Conservation (phyloP, 2,888 invertebrate genomes). For the Epicampocera succincta region DNA sequence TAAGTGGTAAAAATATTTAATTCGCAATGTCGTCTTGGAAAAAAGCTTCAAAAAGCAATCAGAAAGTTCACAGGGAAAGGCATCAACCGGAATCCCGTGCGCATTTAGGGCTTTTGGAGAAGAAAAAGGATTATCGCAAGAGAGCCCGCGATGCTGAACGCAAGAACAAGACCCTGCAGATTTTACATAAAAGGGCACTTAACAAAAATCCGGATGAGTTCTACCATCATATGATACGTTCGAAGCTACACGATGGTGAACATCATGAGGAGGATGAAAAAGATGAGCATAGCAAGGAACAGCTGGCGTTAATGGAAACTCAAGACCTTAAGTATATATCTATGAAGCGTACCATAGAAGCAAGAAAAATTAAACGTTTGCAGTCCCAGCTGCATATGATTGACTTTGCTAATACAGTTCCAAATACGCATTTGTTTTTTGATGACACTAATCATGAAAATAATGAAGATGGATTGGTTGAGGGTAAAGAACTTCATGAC, state of each 20-base stretch:
- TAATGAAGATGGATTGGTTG: constrained; percentile 77
- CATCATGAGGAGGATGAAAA: constrained; percentile 88
- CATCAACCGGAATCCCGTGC: constrained; percentile 90
- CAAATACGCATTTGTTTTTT: constrained; percentile 91
- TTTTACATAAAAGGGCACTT: constrained; percentile 90
- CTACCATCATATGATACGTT: constrained; percentile 98
- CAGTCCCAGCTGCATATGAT: constrained; percentile 92
- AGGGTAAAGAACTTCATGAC: constrained; percentile 79
- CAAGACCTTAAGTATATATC: constrained; percentile 95
- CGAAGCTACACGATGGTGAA: constrained; percentile 85
- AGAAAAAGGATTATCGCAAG: constrained; percentile 92
- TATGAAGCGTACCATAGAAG: constrained; percentile 92
- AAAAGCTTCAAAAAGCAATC: constrained; percentile 92
- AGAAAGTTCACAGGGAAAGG: constrained; percentile 91
- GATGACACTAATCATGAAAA: constrained; percentile 84
- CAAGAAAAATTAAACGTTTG: constrained; percentile 85
- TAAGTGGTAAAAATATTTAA: no score
- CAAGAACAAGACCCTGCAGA: constrained; percentile 91
- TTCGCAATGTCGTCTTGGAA: constrained; percentile 92
- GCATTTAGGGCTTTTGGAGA: constrained; percentile 91
- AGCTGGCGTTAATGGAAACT: constrained; percentile 93
- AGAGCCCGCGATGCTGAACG: constrained; percentile 90
- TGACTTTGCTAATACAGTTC: constrained; percentile 86
- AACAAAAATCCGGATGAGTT: constrained; percentile 99
- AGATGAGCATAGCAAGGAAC: constrained; percentile 90